phyloP scores from a whole-genome alignment of 1,140 invertebrate species.

The Drosophila pseudoananassae region DNA sequence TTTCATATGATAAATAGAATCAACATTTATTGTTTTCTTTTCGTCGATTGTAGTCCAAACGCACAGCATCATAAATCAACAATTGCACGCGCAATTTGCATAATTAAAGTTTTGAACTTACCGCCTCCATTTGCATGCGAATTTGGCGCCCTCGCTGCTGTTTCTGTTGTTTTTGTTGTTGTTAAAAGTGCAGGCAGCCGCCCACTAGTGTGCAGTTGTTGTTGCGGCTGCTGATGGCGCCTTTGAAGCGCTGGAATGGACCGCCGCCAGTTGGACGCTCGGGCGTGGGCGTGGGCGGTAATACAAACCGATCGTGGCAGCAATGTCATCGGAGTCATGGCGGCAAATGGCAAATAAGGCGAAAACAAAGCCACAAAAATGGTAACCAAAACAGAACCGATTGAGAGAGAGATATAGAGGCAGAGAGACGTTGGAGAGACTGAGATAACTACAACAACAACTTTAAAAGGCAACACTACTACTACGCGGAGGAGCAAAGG shows the following conservation, averaged over 20 bases:
- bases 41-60: neutral
- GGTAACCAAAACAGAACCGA: constrained; percentile 60
- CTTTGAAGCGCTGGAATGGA: constrained; percentile 66
- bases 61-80: constrained; percentile 61
- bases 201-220: constrained; percentile 32
- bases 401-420: constrained; percentile 42
- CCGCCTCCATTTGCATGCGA: constrained; percentile 52
- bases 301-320: constrained; percentile 31
- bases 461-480: constrained; percentile 2
- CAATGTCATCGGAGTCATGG: constrained; percentile 70
- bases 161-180: constrained; percentile 41
- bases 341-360: constrained; percentile 69
- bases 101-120: constrained; percentile 66
- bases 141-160: constrained; percentile 54
- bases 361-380: constrained; percentile 38
- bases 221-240: constrained; percentile 47
- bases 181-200: constrained; percentile 32
- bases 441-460: constrained; percentile 5
- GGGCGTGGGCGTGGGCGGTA: constrained; percentile 52
- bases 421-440: constrained; percentile 28
- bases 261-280: constrained; percentile 57
- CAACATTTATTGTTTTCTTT: neutral
- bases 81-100: constrained; percentile 73
- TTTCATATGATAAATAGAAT: neutral
- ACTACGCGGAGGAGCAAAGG: neutral